phyloP scores from a whole-genome alignment of 2,113 vertebrate species.

The Microcebus tavaratra region DNA sequence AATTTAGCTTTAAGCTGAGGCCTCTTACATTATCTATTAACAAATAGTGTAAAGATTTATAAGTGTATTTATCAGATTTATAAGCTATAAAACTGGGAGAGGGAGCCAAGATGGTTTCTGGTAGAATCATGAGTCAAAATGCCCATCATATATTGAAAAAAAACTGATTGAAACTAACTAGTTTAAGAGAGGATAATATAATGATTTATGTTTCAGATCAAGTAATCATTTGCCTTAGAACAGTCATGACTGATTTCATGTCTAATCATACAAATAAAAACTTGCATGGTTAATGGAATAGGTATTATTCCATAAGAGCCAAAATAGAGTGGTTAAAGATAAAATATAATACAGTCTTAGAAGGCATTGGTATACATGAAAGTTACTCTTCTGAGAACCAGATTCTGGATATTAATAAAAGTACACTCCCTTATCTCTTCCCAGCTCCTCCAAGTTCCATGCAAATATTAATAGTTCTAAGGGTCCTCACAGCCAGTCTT shows the following conservation, averaged over 20 bases:
- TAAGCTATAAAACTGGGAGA: not conserved
- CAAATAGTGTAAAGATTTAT: not conserved
- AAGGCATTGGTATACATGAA: not conserved
- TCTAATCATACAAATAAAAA: slow-evolving; percentile 2
- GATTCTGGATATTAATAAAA: not conserved
- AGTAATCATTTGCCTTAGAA: not conserved
- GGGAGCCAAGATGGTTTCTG: not conserved
- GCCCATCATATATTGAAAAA: not conserved
- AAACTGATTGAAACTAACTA: not conserved
- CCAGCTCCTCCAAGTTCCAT: not conserved
- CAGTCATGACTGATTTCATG: not conserved
- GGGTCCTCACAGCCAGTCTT: not conserved
- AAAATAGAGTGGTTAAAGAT: not conserved
- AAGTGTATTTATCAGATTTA: not conserved
- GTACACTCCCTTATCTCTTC: not conserved
- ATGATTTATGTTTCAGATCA: not conserved
- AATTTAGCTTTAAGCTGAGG: not conserved
- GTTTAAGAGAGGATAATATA: not conserved
- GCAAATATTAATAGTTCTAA: not conserved
- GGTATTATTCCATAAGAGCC: not conserved
- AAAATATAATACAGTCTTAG: not conserved
- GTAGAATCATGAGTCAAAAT: not conserved
- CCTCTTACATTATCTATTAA: not conserved
- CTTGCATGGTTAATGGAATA: not conserved
- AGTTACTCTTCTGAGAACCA: not conserved